Base-by-base conservation (phyloP, 2,797 vertebrate genomes). In the Lycodopsis pacificus region DNA sequence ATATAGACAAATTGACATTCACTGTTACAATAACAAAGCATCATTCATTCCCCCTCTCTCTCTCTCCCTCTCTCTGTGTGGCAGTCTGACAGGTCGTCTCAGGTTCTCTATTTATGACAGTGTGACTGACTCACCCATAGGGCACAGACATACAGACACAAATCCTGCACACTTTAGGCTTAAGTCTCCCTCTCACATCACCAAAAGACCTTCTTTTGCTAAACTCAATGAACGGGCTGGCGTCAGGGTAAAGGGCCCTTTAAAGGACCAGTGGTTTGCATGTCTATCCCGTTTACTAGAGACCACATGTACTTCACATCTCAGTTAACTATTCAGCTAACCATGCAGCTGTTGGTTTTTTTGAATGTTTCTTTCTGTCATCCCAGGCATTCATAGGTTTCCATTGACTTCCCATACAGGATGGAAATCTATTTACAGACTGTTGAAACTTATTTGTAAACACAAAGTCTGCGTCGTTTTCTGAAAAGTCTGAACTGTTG, bases 11-110 rank as follows among this genome's bases (percentile, higher is more conserved):
- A 82, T 85, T 71, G 46, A 76, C 70, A 44, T 49, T 74, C 40
- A 14, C 32, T 10, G 58, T 62, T 46, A 57, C 36, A 71, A 70
- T 49, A 81, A 91, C 87, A 89, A 84, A 83, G 82, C 53, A 46
- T 75, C 73, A 77, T 69, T 80, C 65, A 78, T 25, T 17, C 5
- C 15, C 42, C 3, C 27, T 3, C 27, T 42, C 49, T 7, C 46
- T 15, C 49, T 22, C n/a, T 4, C 10, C 6, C 69, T 38, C 13
- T 15, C 14, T 49, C 12, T 73, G 20, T 70, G 49, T 19, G 36
- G 62, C 36, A 40, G 61, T 7, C 40, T 46, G 53, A 62, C 69
- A 56, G 61, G 40, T 74, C 2, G 3, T 71, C 59, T 58, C 53
- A 56, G 64, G 59, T 44, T 78, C 36, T 59, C 22, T 10, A 49